Evolutionary conservation across 2,797 vertebrate genomes (phyloP).

Genomic region (Hybognathus amarus): DNA sequence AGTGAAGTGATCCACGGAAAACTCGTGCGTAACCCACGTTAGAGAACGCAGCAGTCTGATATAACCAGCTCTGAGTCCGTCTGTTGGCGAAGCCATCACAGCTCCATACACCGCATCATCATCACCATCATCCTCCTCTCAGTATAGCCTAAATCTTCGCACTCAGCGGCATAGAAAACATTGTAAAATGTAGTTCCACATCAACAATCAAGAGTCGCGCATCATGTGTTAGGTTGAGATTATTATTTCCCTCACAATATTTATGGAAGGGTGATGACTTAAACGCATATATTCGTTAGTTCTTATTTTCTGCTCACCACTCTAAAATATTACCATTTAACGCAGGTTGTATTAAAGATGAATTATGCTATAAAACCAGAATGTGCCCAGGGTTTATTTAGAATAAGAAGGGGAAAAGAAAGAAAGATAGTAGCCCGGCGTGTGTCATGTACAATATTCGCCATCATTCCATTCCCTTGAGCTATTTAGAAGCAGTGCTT

Average conservation of each 20-base stretch:
- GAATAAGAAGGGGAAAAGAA: background rate
- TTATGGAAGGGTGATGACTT: conserved; percentile 70
- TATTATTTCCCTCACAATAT: conserved; percentile 76
- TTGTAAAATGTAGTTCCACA: conserved; percentile 61
- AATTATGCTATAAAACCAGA: background rate
- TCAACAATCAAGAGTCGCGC: conserved; percentile 79
- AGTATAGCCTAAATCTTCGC: background rate
- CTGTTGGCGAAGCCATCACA: conserved; percentile 2
- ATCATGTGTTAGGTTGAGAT: conserved; percentile 82
- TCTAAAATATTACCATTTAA: conserved; percentile 2
- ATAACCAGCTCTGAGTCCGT: background rate
- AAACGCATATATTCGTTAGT: conserved; percentile 13
- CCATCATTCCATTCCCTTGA: conserved; percentile 54
- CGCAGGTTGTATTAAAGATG: background rate
- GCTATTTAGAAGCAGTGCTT: conserved; percentile 56
- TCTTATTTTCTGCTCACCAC: background rate
- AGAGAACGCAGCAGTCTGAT: conserved; percentile 27
- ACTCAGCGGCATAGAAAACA: background rate
- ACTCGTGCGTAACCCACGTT: conserved; percentile 42
- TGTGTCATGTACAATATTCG: conserved; percentile 59
- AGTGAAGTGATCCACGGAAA: conserved; percentile 28
- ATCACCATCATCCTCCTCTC: background rate
- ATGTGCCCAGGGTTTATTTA: conserved; percentile 29
- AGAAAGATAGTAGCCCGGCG: conserved; percentile 36
- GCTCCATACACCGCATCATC: conserved; percentile 18